Percentiles rank a stretch among this genome's conserved stretches.
These are phyloP conservation scores for Henricia sp. DNA, from an alignment of 53 echinoderm and acorn worm genomes.

Conservation along the genomic window DNA sequence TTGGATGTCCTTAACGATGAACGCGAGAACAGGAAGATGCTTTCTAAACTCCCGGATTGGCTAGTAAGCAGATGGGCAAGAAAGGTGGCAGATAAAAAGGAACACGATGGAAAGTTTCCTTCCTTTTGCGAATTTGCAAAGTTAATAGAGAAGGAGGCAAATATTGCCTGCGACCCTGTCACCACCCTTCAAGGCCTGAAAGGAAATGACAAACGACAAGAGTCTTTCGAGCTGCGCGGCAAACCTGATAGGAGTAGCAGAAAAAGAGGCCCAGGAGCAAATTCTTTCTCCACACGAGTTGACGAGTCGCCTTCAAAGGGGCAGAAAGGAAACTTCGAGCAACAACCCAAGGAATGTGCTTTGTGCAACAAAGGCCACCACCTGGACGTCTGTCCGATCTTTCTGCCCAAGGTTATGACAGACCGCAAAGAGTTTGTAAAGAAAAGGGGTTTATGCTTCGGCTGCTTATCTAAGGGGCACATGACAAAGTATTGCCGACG, in stretches of 20 bases:
- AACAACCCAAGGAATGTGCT: constrained; percentile 7
- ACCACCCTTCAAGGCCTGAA: neutral
- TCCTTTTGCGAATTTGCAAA: constrained; percentile 2
- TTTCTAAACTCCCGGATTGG: constrained; percentile 56
- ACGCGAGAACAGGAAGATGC: constrained; percentile 45
- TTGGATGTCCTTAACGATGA: constrained; percentile 35
- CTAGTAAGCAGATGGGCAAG: constrained; percentile 42
- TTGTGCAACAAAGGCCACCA: constrained; percentile 48
- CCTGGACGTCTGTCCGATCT: constrained; percentile 26
- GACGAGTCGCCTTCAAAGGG: neutral
- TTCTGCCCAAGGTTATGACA: neutral
- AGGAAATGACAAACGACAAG: constrained; percentile 12
- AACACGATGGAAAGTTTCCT: neutral
- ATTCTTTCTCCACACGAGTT: neutral
- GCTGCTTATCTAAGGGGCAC: constrained; percentile 43
- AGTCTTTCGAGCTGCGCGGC: neutral
- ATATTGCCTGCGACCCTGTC: constrained; percentile 40
- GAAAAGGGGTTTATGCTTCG: constrained; percentile 48
- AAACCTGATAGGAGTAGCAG: neutral
- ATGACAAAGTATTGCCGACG: constrained; percentile 7
- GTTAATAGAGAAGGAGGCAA: constrained; percentile 10
- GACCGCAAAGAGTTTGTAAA: constrained; percentile 25
- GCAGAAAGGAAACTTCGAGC: neutral
- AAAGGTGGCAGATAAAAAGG: constrained; percentile 7
- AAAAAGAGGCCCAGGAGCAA: neutral